Evolutionary conservation across 2,797 vertebrate species (phyloP).

Genomic region (Meriones psammophilus): DNA sequence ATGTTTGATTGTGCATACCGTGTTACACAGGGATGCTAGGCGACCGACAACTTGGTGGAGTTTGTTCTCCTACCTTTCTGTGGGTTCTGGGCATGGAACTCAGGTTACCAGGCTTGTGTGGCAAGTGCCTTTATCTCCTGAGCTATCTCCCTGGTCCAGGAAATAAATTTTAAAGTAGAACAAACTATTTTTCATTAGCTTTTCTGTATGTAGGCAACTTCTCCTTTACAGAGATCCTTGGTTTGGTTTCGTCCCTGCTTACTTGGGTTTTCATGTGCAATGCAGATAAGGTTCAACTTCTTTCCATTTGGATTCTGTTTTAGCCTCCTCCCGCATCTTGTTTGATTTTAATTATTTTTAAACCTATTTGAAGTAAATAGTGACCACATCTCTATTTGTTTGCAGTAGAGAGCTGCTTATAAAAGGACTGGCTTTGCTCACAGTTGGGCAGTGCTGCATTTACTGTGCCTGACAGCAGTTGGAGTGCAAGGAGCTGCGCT

Average conservation of each 20-base stretch:
- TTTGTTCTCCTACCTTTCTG: background rate
- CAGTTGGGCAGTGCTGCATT: background rate
- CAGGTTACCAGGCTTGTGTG: background rate
- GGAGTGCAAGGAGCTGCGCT: background rate
- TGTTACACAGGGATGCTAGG: background rate
- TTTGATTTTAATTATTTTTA: slow-evolving; percentile 58
- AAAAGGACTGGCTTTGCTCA: slow-evolving; percentile 36
- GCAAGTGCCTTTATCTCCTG: background rate
- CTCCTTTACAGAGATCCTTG: slow-evolving; percentile 42
- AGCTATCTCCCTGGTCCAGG: background rate
- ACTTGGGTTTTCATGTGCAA: slow-evolving; percentile 16
- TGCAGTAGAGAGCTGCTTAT: slow-evolving; percentile 48
- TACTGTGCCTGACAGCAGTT: slow-evolving; percentile 34
- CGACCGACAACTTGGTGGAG: background rate
- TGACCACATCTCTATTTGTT: slow-evolving; percentile 17
- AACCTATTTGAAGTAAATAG: slow-evolving; percentile 52
- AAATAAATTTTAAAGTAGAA: slow-evolving; percentile 50
- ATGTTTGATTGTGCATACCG: background rate
- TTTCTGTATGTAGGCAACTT: background rate
- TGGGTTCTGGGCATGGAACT: background rate
- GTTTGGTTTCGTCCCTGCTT: background rate
- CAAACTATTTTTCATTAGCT: slow-evolving; percentile 51
- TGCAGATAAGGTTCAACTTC: slow-evolving; percentile 18
- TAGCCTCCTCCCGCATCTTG: slow-evolving; percentile 8
- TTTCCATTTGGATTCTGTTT: slow-evolving; percentile 16